Conservation (phyloP, 2,888 invertebrate genomes). For the Nomada fabriciana region DNA sequence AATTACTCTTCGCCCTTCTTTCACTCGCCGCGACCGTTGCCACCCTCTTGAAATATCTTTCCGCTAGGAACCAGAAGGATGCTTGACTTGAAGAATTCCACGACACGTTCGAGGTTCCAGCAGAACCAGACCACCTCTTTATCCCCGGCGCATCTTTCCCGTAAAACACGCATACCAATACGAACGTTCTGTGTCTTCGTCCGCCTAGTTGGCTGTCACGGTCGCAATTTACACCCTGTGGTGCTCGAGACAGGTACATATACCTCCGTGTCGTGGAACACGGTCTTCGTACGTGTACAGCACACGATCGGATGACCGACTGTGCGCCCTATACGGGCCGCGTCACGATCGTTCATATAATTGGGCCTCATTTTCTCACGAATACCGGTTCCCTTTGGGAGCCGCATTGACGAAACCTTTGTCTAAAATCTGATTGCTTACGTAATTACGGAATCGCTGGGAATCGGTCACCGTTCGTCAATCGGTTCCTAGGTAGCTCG, state of each 20-base stretch:
- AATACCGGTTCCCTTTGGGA: too few species aligned
- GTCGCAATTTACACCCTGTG: slow-evolving; percentile 78
- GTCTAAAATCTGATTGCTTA: slow-evolving; percentile 34
- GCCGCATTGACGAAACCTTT: slow-evolving; percentile 18
- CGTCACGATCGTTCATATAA: slow-evolving; percentile 60
- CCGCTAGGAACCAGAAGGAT: not conserved
- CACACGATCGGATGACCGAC: not conserved
- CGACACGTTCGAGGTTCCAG: slow-evolving; percentile 45
- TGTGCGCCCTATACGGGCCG: not conserved
- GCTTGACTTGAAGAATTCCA: slow-evolving; percentile 35
- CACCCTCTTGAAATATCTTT: slow-evolving; percentile 21
- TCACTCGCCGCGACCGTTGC: not conserved
- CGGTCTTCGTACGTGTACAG: not conserved
- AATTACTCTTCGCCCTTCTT: slow-evolving; percentile 58
- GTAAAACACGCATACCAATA: slow-evolving; percentile 28
- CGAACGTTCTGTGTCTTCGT: slow-evolving; percentile 43
- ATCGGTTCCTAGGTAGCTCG: not conserved
- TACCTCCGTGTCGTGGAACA: slow-evolving; percentile 32
- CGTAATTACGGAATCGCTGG: slow-evolving; percentile 28
- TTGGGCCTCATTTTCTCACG: slow-evolving; percentile 29
- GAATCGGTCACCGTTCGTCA: not conserved
- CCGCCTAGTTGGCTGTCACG: slow-evolving; percentile 65
- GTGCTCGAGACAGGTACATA: slow-evolving; percentile 65
- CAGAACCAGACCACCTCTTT: slow-evolving; percentile 65
- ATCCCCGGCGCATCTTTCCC: slow-evolving; percentile 62